These are phyloP conservation scores for Callionymus lyra DNA, from an alignment of 2,113 vertebrate species.

Conservation along the genomic window DNA sequence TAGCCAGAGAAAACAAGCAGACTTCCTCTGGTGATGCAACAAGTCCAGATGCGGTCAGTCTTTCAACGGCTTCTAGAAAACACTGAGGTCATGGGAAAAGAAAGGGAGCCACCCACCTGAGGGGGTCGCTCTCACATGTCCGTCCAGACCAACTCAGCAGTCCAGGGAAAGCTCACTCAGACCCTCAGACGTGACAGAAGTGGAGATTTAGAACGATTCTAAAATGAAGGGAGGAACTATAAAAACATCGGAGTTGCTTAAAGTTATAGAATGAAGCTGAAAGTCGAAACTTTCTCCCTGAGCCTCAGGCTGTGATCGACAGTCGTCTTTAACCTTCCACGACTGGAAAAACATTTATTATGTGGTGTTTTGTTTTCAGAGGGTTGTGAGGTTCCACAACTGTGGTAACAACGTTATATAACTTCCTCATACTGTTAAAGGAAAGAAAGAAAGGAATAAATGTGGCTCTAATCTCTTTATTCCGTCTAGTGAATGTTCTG, in stretches of 20 bases:
- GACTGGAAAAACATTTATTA: no score
- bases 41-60: constrained; percentile 9
- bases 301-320: no score
- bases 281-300: no score
- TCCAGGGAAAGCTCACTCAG: constrained; percentile 13
- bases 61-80: constrained; percentile 6
- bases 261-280: constrained; percentile 4
- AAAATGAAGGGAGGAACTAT: neutral
- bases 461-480: no score
- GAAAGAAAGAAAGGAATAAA: no score
- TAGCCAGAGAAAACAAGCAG: constrained; percentile 4
- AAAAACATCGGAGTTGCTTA: constrained; percentile 15
- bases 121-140: constrained; percentile 2
- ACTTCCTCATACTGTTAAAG: no score
- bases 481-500: no score
- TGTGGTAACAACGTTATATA: no score
- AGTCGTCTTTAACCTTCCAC: no score
- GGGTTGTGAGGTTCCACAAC: no score
- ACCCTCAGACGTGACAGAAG: neutral
- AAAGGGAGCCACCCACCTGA: constrained; percentile 21
- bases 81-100: constrained; percentile 37
- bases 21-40: constrained; percentile 25
- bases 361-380: no score
- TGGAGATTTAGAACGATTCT: no score
- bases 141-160: neutral